Evolutionary conservation across 2,888 invertebrate genomes (phyloP).

Genomic region (Papilio elwesi): DNA sequence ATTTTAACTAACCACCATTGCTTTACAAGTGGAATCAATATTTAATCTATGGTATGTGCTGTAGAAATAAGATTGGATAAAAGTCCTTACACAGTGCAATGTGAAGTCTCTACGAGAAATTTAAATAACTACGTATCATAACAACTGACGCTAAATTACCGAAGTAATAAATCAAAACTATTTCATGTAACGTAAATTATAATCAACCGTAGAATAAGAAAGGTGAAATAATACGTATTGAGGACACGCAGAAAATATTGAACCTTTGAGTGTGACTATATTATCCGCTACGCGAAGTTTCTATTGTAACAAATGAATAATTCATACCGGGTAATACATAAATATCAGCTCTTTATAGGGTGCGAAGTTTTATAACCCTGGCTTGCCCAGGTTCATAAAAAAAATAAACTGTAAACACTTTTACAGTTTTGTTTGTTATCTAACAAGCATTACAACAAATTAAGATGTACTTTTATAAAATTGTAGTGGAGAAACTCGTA

Average conservation of each 20-base stretch:
- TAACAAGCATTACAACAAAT: not conserved
- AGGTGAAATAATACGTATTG: not conserved
- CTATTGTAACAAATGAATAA: slow-evolving; percentile 63
- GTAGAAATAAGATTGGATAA: too few species aligned
- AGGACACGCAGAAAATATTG: slow-evolving; percentile 46
- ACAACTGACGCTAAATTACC: too few species aligned
- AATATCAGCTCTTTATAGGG: slow-evolving; percentile 50
- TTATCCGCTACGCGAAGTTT: slow-evolving; percentile 61
- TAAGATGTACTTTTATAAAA: not conserved
- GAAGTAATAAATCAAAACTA: not conserved
- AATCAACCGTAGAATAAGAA: not conserved
- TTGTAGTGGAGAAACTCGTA: not conserved
- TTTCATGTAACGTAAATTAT: not conserved
- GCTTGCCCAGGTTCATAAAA: slow-evolving; percentile 43
- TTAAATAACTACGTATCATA: too few species aligned
- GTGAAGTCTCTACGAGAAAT: too few species aligned
- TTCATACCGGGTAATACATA: slow-evolving; percentile 57
- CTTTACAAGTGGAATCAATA: too few species aligned
- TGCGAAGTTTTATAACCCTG: slow-evolving; percentile 46
- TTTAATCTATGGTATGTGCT: too few species aligned
- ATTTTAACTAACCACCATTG: too few species aligned
- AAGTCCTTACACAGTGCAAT: too few species aligned
- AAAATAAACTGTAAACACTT: slow-evolving; percentile 28
- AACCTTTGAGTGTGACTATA: slow-evolving; percentile 56
- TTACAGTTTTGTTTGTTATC: too few species aligned